Conservation (phyloP, 2,797 vertebrate species). For the Phylloscopus collybita region DNA sequence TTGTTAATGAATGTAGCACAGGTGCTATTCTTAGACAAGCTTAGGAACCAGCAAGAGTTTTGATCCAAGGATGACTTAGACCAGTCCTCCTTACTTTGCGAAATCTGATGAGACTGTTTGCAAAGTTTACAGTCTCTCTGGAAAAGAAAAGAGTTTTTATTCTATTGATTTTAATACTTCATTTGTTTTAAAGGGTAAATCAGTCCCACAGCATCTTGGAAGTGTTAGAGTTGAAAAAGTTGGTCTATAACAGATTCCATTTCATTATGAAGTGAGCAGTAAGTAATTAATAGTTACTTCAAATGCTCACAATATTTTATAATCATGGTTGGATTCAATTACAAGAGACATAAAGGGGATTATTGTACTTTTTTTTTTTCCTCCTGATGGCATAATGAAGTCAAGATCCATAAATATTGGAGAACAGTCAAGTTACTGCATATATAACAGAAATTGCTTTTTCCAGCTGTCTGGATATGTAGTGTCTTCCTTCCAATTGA, state of each 20-base stretch:
- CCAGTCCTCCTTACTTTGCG: not conserved
- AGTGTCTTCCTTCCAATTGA: conserved; percentile 11
- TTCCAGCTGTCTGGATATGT: not conserved
- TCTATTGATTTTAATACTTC: not conserved
- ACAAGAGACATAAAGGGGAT: conserved; percentile 55
- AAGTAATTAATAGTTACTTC: conserved; percentile 70
- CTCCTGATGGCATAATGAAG: conserved; percentile 45
- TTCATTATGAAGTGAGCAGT: conserved; percentile 66
- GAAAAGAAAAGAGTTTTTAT: not conserved
- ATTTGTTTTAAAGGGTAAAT: not conserved
- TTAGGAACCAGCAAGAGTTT: not conserved
- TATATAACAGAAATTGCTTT: not conserved
- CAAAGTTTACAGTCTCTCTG: not conserved
- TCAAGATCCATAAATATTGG: conserved; percentile 50
- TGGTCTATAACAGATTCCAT: conserved; percentile 37
- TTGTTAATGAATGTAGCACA: conserved; percentile 14
- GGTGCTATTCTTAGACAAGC: conserved; percentile 9
- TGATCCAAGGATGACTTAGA: not conserved
- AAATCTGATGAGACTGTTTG: not conserved
- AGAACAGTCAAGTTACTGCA: conserved; percentile 21
- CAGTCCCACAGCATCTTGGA: not conserved
- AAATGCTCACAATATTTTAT: conserved; percentile 67
- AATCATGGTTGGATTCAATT: conserved; percentile 69
- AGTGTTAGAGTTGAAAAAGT: conserved; percentile 42
- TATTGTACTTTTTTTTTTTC: conserved; percentile 56